phyloP scores from a whole-genome alignment of 2,888 invertebrate species.

The Lapara coniferarum region DNA sequence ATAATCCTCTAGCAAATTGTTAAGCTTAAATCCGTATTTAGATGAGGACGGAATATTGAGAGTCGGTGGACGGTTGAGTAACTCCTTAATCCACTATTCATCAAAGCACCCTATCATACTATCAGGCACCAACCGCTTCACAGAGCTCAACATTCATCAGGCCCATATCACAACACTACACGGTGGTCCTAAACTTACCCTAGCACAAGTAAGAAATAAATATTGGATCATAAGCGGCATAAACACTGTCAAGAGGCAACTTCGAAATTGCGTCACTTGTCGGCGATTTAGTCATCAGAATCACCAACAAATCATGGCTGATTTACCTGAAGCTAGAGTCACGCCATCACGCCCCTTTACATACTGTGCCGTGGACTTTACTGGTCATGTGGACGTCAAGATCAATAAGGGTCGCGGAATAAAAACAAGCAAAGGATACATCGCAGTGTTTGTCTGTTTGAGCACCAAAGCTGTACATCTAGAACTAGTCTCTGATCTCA shows the following conservation, averaged over 20 bases:
- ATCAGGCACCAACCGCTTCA: slow-evolving; percentile 26
- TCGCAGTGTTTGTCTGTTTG: slow-evolving; percentile 38
- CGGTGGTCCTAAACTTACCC: slow-evolving; percentile 29
- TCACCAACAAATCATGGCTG: background rate
- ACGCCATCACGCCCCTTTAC: slow-evolving; percentile 28
- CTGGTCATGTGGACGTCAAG: slow-evolving; percentile 31
- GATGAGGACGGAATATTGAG: slow-evolving; percentile 32
- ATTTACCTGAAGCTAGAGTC: slow-evolving; percentile 18
- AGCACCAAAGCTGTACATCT: slow-evolving; percentile 43
- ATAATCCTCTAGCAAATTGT: slow-evolving; percentile 29
- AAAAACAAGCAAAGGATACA: slow-evolving; percentile 34
- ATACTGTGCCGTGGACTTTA: slow-evolving; percentile 31
- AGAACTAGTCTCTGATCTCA: slow-evolving; percentile 43
- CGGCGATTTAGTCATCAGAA: background rate
- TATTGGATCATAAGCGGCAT: slow-evolving; percentile 30
- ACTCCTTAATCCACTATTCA: slow-evolving; percentile 25
- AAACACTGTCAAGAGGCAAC: too few species aligned
- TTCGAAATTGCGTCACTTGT: background rate
- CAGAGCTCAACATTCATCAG: slow-evolving; percentile 30
- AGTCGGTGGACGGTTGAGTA: slow-evolving; percentile 30
- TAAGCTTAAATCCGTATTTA: slow-evolving; percentile 33
- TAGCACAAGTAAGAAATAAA: slow-evolving; percentile 27
- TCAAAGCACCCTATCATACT: slow-evolving; percentile 11
- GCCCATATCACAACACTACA: slow-evolving; percentile 29
- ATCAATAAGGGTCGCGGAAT: slow-evolving; percentile 31